Conservation (phyloP, 2,797 vertebrate genomes). For the Simalia tracyae region DNA sequence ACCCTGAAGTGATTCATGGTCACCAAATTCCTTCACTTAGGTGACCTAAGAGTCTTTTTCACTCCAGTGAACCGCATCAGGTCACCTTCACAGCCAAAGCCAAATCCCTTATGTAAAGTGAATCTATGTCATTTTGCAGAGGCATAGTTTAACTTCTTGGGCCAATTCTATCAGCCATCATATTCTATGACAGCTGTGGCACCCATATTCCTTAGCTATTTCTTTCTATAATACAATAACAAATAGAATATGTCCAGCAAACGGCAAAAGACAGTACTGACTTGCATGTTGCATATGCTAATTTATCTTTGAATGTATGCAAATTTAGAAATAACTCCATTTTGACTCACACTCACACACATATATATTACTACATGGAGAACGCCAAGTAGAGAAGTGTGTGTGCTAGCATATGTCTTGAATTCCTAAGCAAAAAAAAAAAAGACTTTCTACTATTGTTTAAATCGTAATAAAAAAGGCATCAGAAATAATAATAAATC, state of each 20-base stretch:
- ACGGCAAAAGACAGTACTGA: background rate
- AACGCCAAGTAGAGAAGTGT: background rate
- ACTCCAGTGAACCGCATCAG: background rate
- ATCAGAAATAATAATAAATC: background rate
- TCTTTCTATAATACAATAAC: background rate
- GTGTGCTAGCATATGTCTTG: background rate
- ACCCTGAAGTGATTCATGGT: background rate
- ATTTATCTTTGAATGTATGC: background rate
- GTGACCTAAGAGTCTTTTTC: background rate
- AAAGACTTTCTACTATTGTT: background rate
- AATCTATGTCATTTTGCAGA: background rate
- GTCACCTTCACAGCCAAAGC: background rate
- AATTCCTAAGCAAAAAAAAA: background rate
- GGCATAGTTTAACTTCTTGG: background rate
- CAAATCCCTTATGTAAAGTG: background rate
- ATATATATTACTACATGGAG: background rate
- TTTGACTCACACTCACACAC: background rate
- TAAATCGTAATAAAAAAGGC: background rate
- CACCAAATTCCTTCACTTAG: background rate
- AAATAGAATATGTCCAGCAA: background rate
- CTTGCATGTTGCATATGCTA: background rate
- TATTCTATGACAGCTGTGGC: background rate
- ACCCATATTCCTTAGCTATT: background rate
- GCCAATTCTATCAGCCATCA: background rate
- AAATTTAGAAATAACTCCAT: background rate